Base-by-base conservation (phyloP, 2,888 invertebrate species). In the Macrophya alboannulata region DNA sequence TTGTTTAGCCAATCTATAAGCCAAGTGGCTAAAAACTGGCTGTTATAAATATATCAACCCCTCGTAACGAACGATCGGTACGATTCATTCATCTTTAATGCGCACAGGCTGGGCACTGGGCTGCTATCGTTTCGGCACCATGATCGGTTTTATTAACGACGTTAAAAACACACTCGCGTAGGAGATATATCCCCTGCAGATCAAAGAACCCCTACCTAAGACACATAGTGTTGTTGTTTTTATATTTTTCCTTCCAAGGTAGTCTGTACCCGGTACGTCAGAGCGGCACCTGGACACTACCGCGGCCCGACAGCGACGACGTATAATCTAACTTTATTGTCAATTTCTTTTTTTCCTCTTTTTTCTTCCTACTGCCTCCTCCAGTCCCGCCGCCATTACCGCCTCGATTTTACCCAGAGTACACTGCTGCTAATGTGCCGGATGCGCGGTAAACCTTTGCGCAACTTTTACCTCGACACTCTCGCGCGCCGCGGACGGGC, bases 401-500 rank as follows among this genome's bases (percentile, higher is more conserved):
- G 77, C 48, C 77, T 25, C 77, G 45, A 74, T 74, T 74, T 74
- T 74, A 74, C 72, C 72, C 72, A 74, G 72, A 74, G 25, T 25
- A 25, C 72, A 2, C 21, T 45, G 21, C 45, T 10, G 25, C 21
- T 21, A 0, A 0, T 43, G 31, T 45, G 43, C 4, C 17, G n/a
- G 4, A n/a, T 45, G 45, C 43, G 72, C 72, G 12, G 5, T 8
- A 2, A 17, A n/a, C 71, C 25, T 0, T 1, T 9, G 40, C 71
- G 71, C 37, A 71, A 17, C 21, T 71, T 1, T 40, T 15, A 15
- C 4, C 62, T n/a, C n/a, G n/a, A 0, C 0, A 62, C 0, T 12
- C 25, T 8, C 0, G 1, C 4, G 3, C n/a, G 9, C n/a, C n/a
- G n/a, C 12, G 12, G 12, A 10, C 25, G 0, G 62, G 25, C 5